Percentiles rank a stretch among this genome's conserved stretches.
Evolutionary conservation across 2,888 invertebrate species (phyloP).

Genomic region (Catocala fraxini): DNA sequence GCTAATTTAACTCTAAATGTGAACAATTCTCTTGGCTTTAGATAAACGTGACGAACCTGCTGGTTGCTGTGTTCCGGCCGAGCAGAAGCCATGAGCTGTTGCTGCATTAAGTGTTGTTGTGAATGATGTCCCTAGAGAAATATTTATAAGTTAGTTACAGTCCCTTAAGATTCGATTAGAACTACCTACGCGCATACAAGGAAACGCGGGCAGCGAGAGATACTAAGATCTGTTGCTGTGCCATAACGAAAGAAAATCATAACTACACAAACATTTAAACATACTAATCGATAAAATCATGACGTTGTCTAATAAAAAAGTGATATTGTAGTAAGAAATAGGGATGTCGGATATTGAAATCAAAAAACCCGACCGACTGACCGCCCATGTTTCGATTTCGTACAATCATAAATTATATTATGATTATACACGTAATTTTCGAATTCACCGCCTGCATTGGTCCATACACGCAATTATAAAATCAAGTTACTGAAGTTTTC

Average conservation of each 20-base stretch:
- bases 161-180: neutral
- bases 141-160: neutral
- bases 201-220: too few species aligned
- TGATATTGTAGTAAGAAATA: neutral
- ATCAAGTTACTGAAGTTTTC: neutral
- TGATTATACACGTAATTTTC: neutral
- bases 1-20: neutral
- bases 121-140: slow-evolving; percentile 78
- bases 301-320: too few species aligned
- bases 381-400: neutral
- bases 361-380: neutral
- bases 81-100: slow-evolving; percentile 78
- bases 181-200: too few species aligned
- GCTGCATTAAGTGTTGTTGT: slow-evolving; percentile 86
- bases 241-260: too few species aligned
- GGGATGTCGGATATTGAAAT: neutral
- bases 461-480: neutral
- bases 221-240: too few species aligned
- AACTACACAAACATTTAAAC: too few species aligned
- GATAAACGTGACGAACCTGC: slow-evolving; percentile 69
- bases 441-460: neutral
- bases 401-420: neutral
- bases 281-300: too few species aligned
- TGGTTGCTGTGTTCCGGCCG: slow-evolving; percentile 80
- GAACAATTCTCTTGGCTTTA: neutral